Conservation (phyloP, 2,113 vertebrate species). For the Sula dactylatra region DNA sequence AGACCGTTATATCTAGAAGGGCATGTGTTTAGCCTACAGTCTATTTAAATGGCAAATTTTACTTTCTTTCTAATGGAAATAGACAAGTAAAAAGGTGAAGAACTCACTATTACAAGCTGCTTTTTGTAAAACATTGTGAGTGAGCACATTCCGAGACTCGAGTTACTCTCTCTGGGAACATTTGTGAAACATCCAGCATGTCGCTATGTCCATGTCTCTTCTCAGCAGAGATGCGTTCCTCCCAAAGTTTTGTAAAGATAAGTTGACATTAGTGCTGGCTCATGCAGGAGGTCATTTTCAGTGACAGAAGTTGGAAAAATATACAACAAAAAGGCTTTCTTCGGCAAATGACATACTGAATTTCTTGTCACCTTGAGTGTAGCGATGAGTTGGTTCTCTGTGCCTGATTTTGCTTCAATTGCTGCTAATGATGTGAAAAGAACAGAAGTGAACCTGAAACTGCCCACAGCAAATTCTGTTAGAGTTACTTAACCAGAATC, state of each 20-base stretch:
- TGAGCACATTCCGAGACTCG: neutral
- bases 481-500: neutral
- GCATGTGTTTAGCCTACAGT: neutral
- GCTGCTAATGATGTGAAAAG: neutral
- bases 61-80: neutral
- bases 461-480: neutral
- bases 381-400: neutral
- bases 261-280: fast-evolving
- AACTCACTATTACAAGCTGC: neutral
- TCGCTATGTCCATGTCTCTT: neutral
- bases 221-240: neutral
- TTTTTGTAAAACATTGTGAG: neutral
- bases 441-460: neutral
- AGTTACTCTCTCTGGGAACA: neutral
- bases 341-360: neutral
- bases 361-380: neutral
- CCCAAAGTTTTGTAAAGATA: neutral
- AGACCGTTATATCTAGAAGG: neutral
- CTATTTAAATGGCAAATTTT: neutral
- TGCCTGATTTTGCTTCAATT: neutral
- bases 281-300: neutral
- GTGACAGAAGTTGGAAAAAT: neutral
- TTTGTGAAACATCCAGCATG: neutral
- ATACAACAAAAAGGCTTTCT: neutral
- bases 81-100: neutral